Base-by-base conservation (phyloP, 2,113 vertebrate genomes). In the Eonycteris spelaea region DNA sequence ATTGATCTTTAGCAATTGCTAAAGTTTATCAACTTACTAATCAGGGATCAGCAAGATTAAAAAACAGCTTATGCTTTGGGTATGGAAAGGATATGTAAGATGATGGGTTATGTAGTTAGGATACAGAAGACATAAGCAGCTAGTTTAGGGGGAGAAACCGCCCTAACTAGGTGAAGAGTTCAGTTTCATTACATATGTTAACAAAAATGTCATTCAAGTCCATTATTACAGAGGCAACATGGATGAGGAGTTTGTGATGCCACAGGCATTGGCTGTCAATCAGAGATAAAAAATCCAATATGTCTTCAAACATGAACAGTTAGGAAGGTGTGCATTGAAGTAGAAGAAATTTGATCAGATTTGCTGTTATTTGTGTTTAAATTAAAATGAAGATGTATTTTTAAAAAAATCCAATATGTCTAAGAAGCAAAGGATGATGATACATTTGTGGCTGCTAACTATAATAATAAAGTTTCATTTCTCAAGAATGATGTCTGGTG, bases 381-480 rank as follows among this genome's bases (percentile, higher is more conserved):
- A 51, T 51, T 51, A 51, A 51, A 51, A 51, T 51, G 13, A 48
- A 51, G 13, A 51, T 51, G 48, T 14, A 51, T 51, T 51, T 51
- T 51, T 51, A 14, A 14, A 51, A 51, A 51, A 71, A 14, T 82
- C 16, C 35, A 75, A 21, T 48, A 33, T 14, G 35, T 68, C 30
- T 79, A 82, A 91, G 43, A 86, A 71, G 55, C 63, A 48, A 90
- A 91, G 55, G 70, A 75, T 89, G 67, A 93, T 67, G 51, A 30
- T 75, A 45, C 26, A 51, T 40, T 30, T 92, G 43, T n/a, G 5
- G 43, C 43, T 95, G 48, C 38, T 73, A 73, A 51, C 24, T 45
- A 55, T 79, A 70, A 95, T 45, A 22, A 43, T 65, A 19, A 73
- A 24, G 43, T 96, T 86, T 93, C 48, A 74, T 90, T 84, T 96